Conservation (phyloP, 2,888 invertebrate genomes). For the Heliconius ethilla region DNA sequence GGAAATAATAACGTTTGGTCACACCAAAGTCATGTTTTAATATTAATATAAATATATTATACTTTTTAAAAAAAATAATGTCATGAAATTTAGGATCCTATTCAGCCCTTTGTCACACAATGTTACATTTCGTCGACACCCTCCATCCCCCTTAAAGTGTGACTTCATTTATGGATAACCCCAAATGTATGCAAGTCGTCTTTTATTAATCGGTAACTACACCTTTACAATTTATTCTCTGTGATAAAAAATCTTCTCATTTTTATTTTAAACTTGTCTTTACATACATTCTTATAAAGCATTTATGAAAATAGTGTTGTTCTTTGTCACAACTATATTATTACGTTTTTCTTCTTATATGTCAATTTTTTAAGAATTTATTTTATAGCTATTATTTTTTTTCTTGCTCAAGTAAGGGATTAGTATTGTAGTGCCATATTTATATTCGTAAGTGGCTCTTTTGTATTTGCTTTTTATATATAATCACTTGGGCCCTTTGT, state of each 20-base stretch:
- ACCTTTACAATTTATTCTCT: conserved; percentile 44
- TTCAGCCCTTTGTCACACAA: not conserved
- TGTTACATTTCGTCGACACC: not conserved
- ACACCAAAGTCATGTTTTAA: not conserved
- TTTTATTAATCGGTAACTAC: conserved; percentile 33
- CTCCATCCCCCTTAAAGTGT: not conserved
- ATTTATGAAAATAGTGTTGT: conserved; percentile 33
- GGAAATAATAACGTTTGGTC: not conserved
- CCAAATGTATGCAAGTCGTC: conserved; percentile 29
- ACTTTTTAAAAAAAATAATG: too few relatives aligned
- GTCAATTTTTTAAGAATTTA: conserved; percentile 10
- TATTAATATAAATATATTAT: not conserved
- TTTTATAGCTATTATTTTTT: conserved; percentile 25
- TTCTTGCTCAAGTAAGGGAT: conserved; percentile 43
- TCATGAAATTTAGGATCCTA: too few relatives aligned
- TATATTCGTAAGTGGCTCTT: conserved; percentile 23
- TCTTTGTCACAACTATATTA: conserved; percentile 19
- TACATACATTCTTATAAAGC: conserved; percentile 38
- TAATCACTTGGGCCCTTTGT: conserved; percentile 17
- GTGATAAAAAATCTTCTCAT: conserved; percentile 43
- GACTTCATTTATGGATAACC: not conserved
- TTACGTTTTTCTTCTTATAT: conserved; percentile 1
- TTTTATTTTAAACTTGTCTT: conserved; percentile 24
- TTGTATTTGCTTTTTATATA: conserved; percentile 26
- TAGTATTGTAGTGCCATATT: conserved; percentile 42